Evolutionary conservation across 2,113 vertebrate species (phyloP), one percentile per base, ranked within the genome.

Genomic region (Piprites chloris): DNA sequence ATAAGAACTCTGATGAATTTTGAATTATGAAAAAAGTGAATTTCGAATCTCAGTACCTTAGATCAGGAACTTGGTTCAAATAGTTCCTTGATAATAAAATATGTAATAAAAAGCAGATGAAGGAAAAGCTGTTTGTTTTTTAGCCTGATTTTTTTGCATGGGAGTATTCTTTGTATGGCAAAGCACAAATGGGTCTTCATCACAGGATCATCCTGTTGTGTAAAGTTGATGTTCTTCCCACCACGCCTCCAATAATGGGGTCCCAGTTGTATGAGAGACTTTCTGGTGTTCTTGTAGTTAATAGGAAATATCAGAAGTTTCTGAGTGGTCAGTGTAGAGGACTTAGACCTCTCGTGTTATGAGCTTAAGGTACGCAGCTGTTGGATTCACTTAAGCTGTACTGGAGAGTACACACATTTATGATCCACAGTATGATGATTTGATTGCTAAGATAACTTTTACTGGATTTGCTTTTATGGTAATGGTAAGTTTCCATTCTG

Each of bases 181-280:
- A 35, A 75, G 35, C 1, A 1, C 0, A 2, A 75, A 68, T 8
- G 24, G 11, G 7, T 74, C 24, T 37, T 79, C 23, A 27, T 68
- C 7, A 3, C 7, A 65, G 35, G 21, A 47, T 65, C 33, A 63
- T 52, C 30, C 44, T 33, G 3, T 47, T 35, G 47, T 15, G n/a
- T 30, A 58, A 11, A 8, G 20, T 50, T 56, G 32, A 39, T 0
- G 0, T 71, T n/a, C 65, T 91, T 55, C 44, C 58, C 6, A 27
- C n/a, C 4, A 13, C 0, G 0, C 50, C 33, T 78, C 33, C 23
- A 41, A 0, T 52, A 13, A 58, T 35, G 21, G 11, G 6, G 8
- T 74, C 11, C 12, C 22, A 6, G 20, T 63, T 59, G 37, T 62
- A 26, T 83, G 52, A 47, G 72, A 71, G 12, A 7, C 30, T 88